phyloP scores from a whole-genome alignment of 2,888 invertebrate species.

The Eristalis arbustorum region DNA sequence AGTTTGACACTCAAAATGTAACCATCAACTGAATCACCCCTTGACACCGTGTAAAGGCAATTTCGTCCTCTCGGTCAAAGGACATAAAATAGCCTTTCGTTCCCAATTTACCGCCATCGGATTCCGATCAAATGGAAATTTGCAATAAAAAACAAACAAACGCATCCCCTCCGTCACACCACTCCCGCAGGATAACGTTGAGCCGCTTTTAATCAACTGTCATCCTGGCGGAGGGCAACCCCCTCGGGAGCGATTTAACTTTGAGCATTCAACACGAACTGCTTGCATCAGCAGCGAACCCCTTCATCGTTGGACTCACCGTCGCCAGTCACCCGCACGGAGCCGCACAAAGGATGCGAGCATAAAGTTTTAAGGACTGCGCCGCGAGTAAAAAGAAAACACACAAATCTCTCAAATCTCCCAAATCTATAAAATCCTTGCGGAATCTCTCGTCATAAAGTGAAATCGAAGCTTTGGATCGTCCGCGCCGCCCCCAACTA shows the following conservation, averaged over 20 bases:
- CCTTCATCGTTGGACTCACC: neutral
- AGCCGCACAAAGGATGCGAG: neutral
- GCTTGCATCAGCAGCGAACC: neutral
- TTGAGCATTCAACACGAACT: neutral
- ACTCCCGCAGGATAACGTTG: neutral
- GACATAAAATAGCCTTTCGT: neutral
- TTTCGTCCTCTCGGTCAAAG: neutral
- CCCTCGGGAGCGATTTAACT: neutral
- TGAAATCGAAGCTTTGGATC: neutral
- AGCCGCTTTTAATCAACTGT: neutral
- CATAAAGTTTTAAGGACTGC: neutral
- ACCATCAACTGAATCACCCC: neutral
- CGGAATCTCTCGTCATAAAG: slow-evolving; percentile 5
- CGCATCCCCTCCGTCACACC: neutral
- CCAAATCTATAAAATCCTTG: neutral
- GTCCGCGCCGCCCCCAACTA: neutral
- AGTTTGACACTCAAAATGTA: neutral
- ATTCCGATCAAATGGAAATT: neutral
- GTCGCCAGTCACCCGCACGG: neutral
- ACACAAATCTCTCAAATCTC: slow-evolving; percentile 5
- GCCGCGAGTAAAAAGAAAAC: neutral
- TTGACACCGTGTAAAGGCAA: neutral
- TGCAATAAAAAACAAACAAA: no score
- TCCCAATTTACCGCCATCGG: neutral
- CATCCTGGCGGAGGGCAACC: neutral